phyloP scores from a whole-genome alignment of 2,888 invertebrate genomes.

The Leucophenga maculata region DNA sequence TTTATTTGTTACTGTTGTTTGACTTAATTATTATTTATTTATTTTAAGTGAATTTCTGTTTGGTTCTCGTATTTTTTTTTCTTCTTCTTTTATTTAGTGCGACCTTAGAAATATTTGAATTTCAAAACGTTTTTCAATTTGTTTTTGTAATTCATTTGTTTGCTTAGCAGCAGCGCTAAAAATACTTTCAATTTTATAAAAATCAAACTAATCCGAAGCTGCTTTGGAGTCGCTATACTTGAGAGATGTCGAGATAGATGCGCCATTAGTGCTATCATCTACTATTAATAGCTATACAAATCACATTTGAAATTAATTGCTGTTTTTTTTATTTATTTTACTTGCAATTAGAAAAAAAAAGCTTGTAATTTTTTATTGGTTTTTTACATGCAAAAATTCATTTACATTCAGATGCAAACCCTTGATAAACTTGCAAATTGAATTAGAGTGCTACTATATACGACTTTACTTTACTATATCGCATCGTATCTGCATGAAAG shows the following conservation, averaged over 20 bases:
- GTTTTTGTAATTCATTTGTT: constrained; percentile 31
- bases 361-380: too few relatives aligned
- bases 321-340: constrained; percentile 21
- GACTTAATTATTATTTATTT: constrained; percentile 34
- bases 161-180: constrained; percentile 22
- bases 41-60: constrained; percentile 30
- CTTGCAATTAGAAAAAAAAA: too few relatives aligned
- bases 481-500: too few relatives aligned
- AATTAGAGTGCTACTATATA: too few relatives aligned
- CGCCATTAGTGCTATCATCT: too few relatives aligned
- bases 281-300: background rate
- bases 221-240: background rate
- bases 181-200: background rate
- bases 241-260: constrained; percentile 20
- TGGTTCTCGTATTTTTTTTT: constrained; percentile 9
- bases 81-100: constrained; percentile 25
- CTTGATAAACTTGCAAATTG: too few relatives aligned
- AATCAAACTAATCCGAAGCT: background rate
- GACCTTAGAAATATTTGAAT: constrained; percentile 8
- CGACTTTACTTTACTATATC: too few relatives aligned
- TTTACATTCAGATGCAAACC: too few relatives aligned
- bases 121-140: background rate
- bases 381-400: too few relatives aligned
- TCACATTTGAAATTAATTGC: constrained; percentile 4
- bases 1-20: constrained; percentile 52